Conservation (phyloP, 2,113 vertebrate species). For the Parotia lawesii region DNA sequence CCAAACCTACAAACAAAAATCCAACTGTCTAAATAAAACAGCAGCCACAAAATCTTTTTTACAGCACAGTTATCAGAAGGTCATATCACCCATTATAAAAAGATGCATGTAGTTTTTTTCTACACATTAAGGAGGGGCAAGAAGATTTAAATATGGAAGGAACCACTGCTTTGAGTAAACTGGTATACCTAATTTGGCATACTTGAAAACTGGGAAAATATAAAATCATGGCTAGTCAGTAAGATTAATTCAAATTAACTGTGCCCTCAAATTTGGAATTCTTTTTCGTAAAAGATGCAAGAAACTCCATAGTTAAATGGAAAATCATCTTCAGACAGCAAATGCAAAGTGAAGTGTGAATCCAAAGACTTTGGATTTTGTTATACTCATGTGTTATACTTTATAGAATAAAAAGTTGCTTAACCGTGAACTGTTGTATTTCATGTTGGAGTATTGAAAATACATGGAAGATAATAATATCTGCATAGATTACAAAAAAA, state of each 20-base stretch:
- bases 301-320: background rate
- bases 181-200: background rate
- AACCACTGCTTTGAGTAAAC: background rate
- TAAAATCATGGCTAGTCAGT: background rate
- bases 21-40: background rate
- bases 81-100: background rate
- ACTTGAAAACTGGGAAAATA: background rate
- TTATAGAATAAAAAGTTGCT: background rate
- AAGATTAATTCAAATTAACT: background rate
- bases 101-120: background rate
- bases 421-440: background rate
- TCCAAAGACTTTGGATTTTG: background rate
- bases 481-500: background rate
- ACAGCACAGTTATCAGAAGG: background rate
- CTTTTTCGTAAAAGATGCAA: background rate
- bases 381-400: background rate
- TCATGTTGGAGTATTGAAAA: background rate
- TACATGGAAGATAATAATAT: background rate
- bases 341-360: background rate
- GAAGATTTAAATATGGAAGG: background rate
- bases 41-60: background rate
- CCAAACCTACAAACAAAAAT: background rate
- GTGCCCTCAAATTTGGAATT: background rate
- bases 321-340: background rate
- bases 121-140: background rate